These are phyloP conservation scores for Vanessa cardui DNA, from an alignment of 2,888 invertebrate genomes.

Conservation along the genomic window DNA sequence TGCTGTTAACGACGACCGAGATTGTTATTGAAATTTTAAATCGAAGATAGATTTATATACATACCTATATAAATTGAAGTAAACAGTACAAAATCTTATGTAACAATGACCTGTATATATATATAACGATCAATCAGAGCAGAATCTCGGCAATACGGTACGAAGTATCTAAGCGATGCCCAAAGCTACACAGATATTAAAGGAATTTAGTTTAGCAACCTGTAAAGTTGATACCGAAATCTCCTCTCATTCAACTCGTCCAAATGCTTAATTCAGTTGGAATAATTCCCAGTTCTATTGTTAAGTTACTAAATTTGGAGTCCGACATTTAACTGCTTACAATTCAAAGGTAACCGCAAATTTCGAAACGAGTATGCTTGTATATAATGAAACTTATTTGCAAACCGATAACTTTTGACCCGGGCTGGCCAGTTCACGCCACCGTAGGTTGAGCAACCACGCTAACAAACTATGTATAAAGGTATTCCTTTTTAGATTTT, in stretches of 20 bases:
- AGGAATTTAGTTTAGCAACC: slow-evolving; percentile 71
- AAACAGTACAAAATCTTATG: not conserved
- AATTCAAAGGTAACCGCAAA: slow-evolving; percentile 82
- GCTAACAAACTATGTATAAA: slow-evolving; percentile 65
- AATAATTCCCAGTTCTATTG: slow-evolving; percentile 80
- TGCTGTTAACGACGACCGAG: slow-evolving; percentile 48
- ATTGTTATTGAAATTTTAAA: slow-evolving; percentile 31
- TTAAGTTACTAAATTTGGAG: slow-evolving; percentile 78
- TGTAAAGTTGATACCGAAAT: slow-evolving; percentile 73
- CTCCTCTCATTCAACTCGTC: slow-evolving; percentile 71
- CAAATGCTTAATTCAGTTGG: slow-evolving; percentile 77
- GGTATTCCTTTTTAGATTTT: slow-evolving; percentile 59
- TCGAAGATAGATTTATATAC: slow-evolving; percentile 14
- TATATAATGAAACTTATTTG: slow-evolving; percentile 78
- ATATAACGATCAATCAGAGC: slow-evolving; percentile 16
- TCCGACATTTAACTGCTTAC: slow-evolving; percentile 81
- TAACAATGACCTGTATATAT: not conserved
- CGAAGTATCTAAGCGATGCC: slow-evolving; percentile 61
- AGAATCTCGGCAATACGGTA: slow-evolving; percentile 40
- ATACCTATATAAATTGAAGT: not conserved
- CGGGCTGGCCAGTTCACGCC: slow-evolving; percentile 66
- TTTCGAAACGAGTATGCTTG: slow-evolving; percentile 75
- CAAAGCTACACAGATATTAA: slow-evolving; percentile 63
- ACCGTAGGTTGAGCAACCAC: slow-evolving; percentile 55
- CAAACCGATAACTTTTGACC: slow-evolving; percentile 77